Base-by-base conservation (phyloP, 2,797 vertebrate genomes). In the Pangasius djambal region DNA sequence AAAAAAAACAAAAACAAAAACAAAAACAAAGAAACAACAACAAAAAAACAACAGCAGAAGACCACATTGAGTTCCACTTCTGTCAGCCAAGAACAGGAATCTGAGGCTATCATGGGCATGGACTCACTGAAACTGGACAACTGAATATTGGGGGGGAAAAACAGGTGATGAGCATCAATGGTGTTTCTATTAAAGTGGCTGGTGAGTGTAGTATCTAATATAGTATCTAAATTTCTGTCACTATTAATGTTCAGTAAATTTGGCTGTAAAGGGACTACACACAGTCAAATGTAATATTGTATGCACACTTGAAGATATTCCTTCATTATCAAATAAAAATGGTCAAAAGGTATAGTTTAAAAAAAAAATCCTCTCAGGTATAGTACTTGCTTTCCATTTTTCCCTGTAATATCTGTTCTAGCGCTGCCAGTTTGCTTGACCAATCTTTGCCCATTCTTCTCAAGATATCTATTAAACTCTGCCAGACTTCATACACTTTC, bases 1-100 rank as follows among this genome's bases (percentile, higher is more conserved):
- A n/a, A 83, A 83, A 82, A 37, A 81, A 31, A 59, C 40, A 82
- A 82, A 40, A n/a, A n/a, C n/a, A n/a, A n/a, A 3, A 59, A 59
- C 59, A 31, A 59, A 59, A 82, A 61, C 4, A 59, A 40, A 25
- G 31, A 57, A 57, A 20, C 6, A 52, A 44, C 40, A 78, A 48
- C 40, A 48, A 44, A 74, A 44, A 31, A 67, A 72, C 31, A 40
- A 40, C 34, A 72, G 34, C 34, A 69, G 4, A 31, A 69, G 25
- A 67, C n/a, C 31, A 70, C 31, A 70, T 37, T 67, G 28, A 67
- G 10, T 31, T 67, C 65, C 65, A n/a, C 3, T 67, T 7, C 13
- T 31, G 15, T 34, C 16, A 70, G 15, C 31, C 31, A n/a, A 65
- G 63, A n/a, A n/a, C 63, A n/a, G 63, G 61, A 65, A 65, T 65